Evolutionary conservation across 2,113 vertebrate species (phyloP), one percentile per base, ranked within the genome.

Genomic region (Lycocorax pyrrhopterus): DNA sequence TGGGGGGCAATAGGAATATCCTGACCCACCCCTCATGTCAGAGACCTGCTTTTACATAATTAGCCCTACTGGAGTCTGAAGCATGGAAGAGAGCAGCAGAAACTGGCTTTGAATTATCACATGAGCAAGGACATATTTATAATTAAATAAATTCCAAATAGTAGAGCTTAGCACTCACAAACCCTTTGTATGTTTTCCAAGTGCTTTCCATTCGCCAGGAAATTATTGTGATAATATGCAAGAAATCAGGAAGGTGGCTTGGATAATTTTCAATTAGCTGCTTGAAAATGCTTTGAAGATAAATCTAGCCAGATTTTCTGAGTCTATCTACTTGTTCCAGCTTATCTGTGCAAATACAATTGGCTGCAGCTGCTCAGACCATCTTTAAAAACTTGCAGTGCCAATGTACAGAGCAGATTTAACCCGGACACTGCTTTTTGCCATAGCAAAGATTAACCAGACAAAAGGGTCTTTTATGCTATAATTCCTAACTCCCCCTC

Each of bases 221-320:
- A 94, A 93, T 86, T 67, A 91, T 49, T 77, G 51, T 68, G 83
- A 63, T 83, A 84, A 80, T 30, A 90, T 4, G 41, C 68, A 78
- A 94, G 86, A 90, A 92, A 97, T 47, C 83, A 78, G 52, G 89
- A 93, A 90, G 76, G 90, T 95, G 68, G 55, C 78, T 94, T 93
- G 72, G 79, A 80, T 93, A 93, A 86, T 93, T 93, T 96, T 97
- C 94, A 94, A 84, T 95, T 94, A 96, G 83, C 86, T 92, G 64
- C 92, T 68, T 26, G 41, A 90, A 96, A 96, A 94, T 32, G 73
- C 94, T 90, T 94, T 96, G 93, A 96, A 96, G 93, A 93, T 67
- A 86, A 84, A 93, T 63, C 87, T 75, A 90, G 56, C 39, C 87
- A 93, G 79, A 64, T 89, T 94, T 95, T 88, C 88, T 47, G 55